Evolutionary conservation across 2,888 invertebrate genomes (phyloP), one percentile per base, ranked within the genome.

Genomic region (Polietes domitor): DNA sequence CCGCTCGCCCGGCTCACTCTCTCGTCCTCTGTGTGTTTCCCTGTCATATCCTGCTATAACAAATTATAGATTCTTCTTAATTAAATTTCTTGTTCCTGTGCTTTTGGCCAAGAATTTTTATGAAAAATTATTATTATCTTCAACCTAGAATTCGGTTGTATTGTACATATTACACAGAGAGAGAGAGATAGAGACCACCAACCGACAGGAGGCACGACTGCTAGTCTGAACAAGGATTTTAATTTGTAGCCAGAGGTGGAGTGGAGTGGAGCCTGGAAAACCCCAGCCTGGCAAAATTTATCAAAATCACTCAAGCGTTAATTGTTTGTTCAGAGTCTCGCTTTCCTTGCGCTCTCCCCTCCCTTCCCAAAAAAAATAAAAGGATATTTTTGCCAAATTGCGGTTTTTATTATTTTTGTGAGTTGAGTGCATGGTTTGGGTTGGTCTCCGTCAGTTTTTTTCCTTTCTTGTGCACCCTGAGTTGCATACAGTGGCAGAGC

Each of bases 311-410:
- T 87, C 88, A 85, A 86, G 89, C 90, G 89, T 90, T 88, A 87
- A 88, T 88, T 86, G 90, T 90, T 91, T 90, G 89, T 87, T 85
- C 87, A 90, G 87, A 88, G 91, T 90, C 90, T 90, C 90, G 89
- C 88, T 88, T 86, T 88, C 72, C 58, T 47, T 6, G 6, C 61
- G 68, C 50, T 73, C 72, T 61, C 37, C 24, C 12, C 55, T 72
- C 71, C 37, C 68, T 61, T 43, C 21, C 21, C 41, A 68, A 10
- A 19, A 7, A 41, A 17, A 63, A 63, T 32, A 65, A 65, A 68
- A 68, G 24, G 68, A 68, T 53, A 72, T 88, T 87, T 87, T 89
- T 88, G 87, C 87, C 88, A 90, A 86, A 90, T 89, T 90, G 90
- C 88, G 90, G 90, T 89, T 88, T 88, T 89, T 83, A 61, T 70